phyloP scores from a whole-genome alignment of 2,113 vertebrate species.

The Plestiodon gilberti region DNA sequence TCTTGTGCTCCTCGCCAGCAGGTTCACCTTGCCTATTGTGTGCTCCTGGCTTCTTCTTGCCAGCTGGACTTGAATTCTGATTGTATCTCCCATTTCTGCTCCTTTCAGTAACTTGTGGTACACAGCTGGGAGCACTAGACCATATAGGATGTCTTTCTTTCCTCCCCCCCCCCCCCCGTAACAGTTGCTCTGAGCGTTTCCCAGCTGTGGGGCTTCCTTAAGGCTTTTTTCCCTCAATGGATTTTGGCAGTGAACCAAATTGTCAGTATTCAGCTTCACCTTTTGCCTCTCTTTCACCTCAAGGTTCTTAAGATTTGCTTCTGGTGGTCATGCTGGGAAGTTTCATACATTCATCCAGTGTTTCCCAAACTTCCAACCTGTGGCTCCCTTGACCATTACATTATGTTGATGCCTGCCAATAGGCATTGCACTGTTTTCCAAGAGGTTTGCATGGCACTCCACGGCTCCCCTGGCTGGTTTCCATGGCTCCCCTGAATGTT shows the following conservation, averaged over 20 bases:
- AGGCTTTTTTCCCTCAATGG: background rate
- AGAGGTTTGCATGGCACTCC: no score
- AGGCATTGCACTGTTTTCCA: no score
- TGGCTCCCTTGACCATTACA: no score
- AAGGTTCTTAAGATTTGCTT: background rate
- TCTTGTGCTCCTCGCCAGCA: no score
- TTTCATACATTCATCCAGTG: background rate
- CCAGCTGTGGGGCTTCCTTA: no score
- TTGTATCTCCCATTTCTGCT: background rate
- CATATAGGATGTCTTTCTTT: background rate
- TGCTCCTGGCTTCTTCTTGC: background rate
- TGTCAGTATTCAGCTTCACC: background rate
- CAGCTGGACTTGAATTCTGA: background rate
- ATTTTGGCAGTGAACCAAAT: background rate
- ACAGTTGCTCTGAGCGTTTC: background rate
- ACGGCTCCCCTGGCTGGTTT: no score
- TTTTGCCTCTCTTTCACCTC: background rate
- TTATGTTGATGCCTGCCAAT: no score
- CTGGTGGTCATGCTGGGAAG: background rate
- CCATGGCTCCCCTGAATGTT: no score
- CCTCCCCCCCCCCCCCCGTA: background rate
- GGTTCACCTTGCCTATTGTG: no score
- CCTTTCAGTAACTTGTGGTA: background rate
- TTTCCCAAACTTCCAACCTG: no score
- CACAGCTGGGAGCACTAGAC: background rate